Evolutionary conservation across 2,113 vertebrate genomes (phyloP).

Genomic region (Dicerorhinus sumatrensis): DNA sequence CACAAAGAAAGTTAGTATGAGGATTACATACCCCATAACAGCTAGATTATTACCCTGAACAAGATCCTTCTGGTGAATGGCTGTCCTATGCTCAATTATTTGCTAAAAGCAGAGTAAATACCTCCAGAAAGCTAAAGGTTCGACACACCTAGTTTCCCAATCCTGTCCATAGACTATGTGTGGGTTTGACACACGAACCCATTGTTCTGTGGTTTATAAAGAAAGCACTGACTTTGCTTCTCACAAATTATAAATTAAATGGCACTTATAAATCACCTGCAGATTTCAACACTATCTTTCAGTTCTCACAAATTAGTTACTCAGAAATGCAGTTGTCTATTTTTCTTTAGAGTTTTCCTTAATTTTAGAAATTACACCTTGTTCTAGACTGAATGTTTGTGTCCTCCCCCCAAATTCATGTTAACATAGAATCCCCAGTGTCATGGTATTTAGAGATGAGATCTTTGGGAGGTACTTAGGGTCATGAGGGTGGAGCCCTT

Average conservation of each 20-base stretch:
- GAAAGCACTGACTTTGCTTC: background rate
- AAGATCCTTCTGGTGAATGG: background rate
- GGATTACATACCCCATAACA: background rate
- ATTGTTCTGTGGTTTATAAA: background rate
- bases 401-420: background rate
- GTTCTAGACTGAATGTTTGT: background rate
- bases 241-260: background rate
- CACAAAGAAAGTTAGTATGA: background rate
- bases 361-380: background rate
- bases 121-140: background rate
- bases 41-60: background rate
- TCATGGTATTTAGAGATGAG: background rate
- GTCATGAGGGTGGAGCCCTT: background rate
- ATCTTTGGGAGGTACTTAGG: background rate
- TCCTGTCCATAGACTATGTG: background rate
- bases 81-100: background rate
- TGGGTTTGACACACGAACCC: background rate
- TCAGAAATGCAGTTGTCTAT: background rate
- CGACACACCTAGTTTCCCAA: background rate
- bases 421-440: background rate
- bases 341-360: background rate
- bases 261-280: background rate
- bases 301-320: conserved; percentile 23
- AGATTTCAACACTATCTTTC: background rate
- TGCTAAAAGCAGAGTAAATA: background rate